Base-by-base conservation (phyloP, 1,140 invertebrate species). In the Apis florea region DNA sequence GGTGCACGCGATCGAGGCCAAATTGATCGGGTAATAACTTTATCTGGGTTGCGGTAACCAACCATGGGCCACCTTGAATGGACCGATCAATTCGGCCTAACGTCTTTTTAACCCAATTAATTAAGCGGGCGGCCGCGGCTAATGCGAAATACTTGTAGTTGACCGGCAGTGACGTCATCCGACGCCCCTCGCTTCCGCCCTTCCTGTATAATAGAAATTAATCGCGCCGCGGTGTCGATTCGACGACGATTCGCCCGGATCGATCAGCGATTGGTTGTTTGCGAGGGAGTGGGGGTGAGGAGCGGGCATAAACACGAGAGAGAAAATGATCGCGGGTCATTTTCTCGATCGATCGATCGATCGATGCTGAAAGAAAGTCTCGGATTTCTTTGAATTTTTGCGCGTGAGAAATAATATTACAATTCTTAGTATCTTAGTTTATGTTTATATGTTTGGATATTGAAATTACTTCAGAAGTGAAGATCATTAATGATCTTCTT, bases 61-160 rank as follows among this genome's bases (percentile, higher is more conserved):
- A 4, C 11, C 13, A 54, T 67, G 73, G 79, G 78, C 59, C 77
- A 83, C 82, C 84, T 88, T 84, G 82, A 88, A 88, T 86, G 85
- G 85, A 89, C 85, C 83, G 86, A 90, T 88, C 91, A 91, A 93
- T 92, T 91, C 87, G 88, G 31, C 79, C 89, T 89, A 93, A 93
- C 89, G 91, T 93, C 90, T 92, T 93, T 93, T 93, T 92, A 93
- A 93, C 84, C 90, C 90, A 93, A 93, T 93, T 92, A 93, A 93
- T 93, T 93, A 93, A n/a, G 70, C 89, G 58, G 61, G 76, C 71
- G 68, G 75, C 84, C 80, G 58, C 73, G 56, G 86, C 91, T 93
- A 93, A 93, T 93, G 93, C 91, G 93, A 93, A 93, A 93, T 93
- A 91, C 92, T 93, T 93, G 92, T 93, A 92, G 90, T 92, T 92